Evolutionary conservation across 2,888 invertebrate genomes (phyloP), one percentile per base, ranked within the genome.

Genomic region (Prosapia bicincta): DNA sequence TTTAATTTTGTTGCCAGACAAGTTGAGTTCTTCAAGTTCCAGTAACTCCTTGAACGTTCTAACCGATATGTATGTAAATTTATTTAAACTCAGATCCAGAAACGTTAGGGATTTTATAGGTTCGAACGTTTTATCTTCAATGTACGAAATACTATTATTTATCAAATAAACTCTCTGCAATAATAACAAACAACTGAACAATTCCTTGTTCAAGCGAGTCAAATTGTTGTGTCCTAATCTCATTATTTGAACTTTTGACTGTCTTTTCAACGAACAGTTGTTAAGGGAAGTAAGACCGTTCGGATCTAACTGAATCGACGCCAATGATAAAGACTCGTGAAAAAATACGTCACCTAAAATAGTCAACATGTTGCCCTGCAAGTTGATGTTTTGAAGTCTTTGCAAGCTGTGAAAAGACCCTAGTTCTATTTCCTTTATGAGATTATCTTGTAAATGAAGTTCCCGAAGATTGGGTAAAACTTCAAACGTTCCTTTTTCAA

Each of bases 401-500:
- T 89, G 90, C 67, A 95, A 86, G 0, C 91, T 91, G 28, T 90
- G 89, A 83, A 96, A 92, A 23, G 94, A 92, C 72, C 93, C 93
- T 6, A 92, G 91, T 79, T 94, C 94, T 83, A 96, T 94, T 76
- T 89, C 89, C 76, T 92, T 91, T 80, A 96, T 93, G 69, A 89
- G 86, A 85, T 96, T 96, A 85, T 94, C 93, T 83, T 96, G 95
- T 78, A 96, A 87, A 86, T 96, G 94, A 71, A 96, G 84, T 84
- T 96, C 96, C 80, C 93, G 86, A 26, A 96, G 87, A 13, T 91
- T 89, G 0, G 94, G 93, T 77, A 96, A 83, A 0, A 94, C 93
- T 80, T 93, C 92, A 82, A 96, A 95, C 38, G 54, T 54, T 28
- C 93, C 93, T 79, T 92, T 89, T 77, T 90, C 89, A 79, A 96